Evolutionary conservation across 2,797 vertebrate species (phyloP).

Genomic region (Pangasius larnaudii): DNA sequence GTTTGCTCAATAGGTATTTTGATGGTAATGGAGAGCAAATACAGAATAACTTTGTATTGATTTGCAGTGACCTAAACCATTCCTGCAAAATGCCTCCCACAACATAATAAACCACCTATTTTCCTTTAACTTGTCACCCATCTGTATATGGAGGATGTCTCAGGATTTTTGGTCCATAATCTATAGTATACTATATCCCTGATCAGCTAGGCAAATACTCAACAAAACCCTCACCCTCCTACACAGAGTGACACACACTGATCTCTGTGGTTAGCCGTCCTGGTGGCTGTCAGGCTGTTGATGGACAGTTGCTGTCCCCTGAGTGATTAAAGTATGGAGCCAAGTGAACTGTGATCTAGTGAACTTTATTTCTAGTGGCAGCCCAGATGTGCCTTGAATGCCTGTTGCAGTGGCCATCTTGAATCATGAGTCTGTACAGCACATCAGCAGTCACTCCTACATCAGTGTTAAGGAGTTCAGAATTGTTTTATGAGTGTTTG

Average conservation of each 20-base stretch:
- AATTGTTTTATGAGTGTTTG: not conserved
- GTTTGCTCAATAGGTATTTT: not conserved
- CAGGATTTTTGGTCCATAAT: not conserved
- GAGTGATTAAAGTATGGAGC: slow-evolving; percentile 77
- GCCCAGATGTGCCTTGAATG: slow-evolving; percentile 74
- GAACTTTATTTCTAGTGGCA: slow-evolving; percentile 81
- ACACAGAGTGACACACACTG: slow-evolving; percentile 67
- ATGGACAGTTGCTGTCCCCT: slow-evolving; percentile 63
- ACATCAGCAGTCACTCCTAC: not conserved
- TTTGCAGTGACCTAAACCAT: not conserved
- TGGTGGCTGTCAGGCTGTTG: slow-evolving; percentile 45
- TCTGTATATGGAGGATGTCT: not conserved
- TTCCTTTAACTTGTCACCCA: not conserved
- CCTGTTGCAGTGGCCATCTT: slow-evolving; percentile 29
- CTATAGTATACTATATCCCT: not conserved
- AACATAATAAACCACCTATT: not conserved
- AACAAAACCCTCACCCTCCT: slow-evolving; percentile 13
- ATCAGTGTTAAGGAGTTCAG: not conserved
- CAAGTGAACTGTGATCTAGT: slow-evolving; percentile 77
- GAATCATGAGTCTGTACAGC: not conserved
- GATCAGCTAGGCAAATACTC: slow-evolving; percentile 3
- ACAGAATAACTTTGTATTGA: not conserved
- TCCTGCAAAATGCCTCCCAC: not conserved
- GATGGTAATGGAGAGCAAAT: not conserved
- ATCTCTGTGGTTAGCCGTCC: slow-evolving; percentile 41